Conservation (phyloP, 1,140 invertebrate genomes). For the Drosophila chauvacae region DNA sequence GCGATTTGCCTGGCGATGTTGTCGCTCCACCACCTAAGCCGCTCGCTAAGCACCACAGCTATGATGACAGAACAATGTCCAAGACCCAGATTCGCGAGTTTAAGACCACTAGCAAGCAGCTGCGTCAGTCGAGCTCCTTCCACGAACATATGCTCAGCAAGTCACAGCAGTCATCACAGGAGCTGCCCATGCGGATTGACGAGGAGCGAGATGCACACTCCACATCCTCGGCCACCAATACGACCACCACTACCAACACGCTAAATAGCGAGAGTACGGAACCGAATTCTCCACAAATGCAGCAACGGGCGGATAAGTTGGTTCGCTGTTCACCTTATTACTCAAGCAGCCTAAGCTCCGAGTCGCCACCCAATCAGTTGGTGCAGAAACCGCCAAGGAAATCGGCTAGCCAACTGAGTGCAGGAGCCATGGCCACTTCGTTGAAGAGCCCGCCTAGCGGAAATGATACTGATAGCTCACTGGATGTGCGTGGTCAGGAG, state of each 20-base stretch:
- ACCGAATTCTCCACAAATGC: slow-evolving; percentile 81
- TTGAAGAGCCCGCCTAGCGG: slow-evolving; percentile 88
- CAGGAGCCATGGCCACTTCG: slow-evolving; percentile 74
- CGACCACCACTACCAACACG: slow-evolving; percentile 78
- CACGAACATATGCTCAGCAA: slow-evolving; percentile 87
- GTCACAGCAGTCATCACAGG: slow-evolving; percentile 80
- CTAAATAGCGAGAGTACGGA: slow-evolving; percentile 79
- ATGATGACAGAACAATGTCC: slow-evolving; percentile 87
- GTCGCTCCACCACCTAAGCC: slow-evolving; percentile 85
- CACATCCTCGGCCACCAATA: slow-evolving; percentile 72
- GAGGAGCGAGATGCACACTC: slow-evolving; percentile 72
- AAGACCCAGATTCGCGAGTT: slow-evolving; percentile 88
- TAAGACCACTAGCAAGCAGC: slow-evolving; percentile 86
- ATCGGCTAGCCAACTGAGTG: slow-evolving; percentile 55
- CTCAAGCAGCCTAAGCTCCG: slow-evolving; percentile 89
- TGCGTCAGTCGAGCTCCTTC: slow-evolving; percentile 87
- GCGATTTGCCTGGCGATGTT: slow-evolving; percentile 68
- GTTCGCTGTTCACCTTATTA: slow-evolving; percentile 89
- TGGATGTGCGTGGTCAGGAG: slow-evolving; percentile 87
- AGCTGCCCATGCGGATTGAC: slow-evolving; percentile 71
- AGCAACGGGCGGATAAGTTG: slow-evolving; percentile 85
- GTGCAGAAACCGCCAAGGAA: slow-evolving; percentile 87
- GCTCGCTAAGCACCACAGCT: slow-evolving; percentile 87
- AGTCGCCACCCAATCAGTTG: slow-evolving; percentile 88
- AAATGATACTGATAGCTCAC: slow-evolving; percentile 89